Conservation (phyloP, 2,797 vertebrate species). For the Gymnoscopelus microlampas region DNA sequence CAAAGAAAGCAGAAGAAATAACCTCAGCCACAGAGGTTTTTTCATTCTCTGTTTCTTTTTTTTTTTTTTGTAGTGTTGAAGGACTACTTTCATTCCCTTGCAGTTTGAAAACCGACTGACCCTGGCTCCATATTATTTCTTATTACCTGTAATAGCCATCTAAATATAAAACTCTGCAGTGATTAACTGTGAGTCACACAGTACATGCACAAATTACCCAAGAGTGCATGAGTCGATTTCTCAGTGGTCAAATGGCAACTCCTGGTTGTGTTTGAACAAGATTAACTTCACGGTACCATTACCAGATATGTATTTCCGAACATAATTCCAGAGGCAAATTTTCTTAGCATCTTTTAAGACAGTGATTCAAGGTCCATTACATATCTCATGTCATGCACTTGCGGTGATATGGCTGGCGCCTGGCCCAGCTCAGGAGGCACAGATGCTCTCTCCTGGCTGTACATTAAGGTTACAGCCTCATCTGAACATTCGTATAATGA, state of each 20-base stretch:
- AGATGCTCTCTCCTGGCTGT: conserved; percentile 49
- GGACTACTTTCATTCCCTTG: conserved; percentile 40
- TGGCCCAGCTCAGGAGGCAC: conserved; percentile 21
- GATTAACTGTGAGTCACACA: conserved; percentile 25
- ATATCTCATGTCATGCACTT: conserved; percentile 10
- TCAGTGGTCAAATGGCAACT: conserved; percentile 1
- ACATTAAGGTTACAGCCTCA: conserved; percentile 46
- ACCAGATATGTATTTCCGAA: background rate
- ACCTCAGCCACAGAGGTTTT: background rate
- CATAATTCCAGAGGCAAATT: conserved; percentile 1
- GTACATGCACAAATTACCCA: conserved; percentile 22
- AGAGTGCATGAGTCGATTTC: conserved; percentile 17
- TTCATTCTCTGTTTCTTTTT: background rate
- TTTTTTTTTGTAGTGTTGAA: conserved; percentile 7
- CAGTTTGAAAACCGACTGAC: conserved; percentile 29
- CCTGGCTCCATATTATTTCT: conserved; percentile 12
- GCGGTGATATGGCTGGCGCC: background rate
- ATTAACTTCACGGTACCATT: background rate
- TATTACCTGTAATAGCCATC: conserved; percentile 34
- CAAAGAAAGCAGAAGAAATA: background rate
- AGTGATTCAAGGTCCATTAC: background rate
- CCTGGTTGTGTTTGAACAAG: background rate
- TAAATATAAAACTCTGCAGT: conserved; percentile 36
- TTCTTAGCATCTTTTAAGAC: conserved; percentile 17
- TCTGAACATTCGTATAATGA: conserved; percentile 41